phyloP scores from a whole-genome alignment of 2,888 invertebrate genomes.

The Agrilus cyanescens region DNA sequence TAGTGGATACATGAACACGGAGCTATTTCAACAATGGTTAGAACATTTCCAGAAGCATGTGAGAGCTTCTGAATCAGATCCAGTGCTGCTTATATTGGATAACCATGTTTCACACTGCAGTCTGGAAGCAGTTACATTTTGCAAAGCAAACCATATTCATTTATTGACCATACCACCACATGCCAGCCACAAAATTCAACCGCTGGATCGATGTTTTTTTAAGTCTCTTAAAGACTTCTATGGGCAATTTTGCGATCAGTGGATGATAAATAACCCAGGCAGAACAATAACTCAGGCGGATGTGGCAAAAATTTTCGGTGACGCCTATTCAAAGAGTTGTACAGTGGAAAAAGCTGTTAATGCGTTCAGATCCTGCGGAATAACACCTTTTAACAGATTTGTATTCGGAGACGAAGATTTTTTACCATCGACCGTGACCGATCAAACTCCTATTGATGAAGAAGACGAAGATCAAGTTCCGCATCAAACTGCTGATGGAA shows the following conservation, averaged over 20 bases:
- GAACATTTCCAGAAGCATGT: slow-evolving; percentile 7
- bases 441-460: not conserved
- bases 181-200: slow-evolving; percentile 4
- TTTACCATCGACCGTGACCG: slow-evolving; percentile 5
- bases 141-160: not conserved
- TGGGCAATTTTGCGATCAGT: slow-evolving; percentile 1
- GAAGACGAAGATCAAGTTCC: no score
- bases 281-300: not conserved
- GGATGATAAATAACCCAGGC: slow-evolving; percentile 4
- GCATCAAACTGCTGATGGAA: no score
- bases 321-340: slow-evolving; percentile 1
- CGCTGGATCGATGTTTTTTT: slow-evolving; percentile 5
- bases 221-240: slow-evolving; percentile 4
- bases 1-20: slow-evolving; percentile 9
- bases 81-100: slow-evolving; percentile 8
- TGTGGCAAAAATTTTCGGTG: slow-evolving; percentile 1
- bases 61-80: slow-evolving; percentile 2
- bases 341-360: slow-evolving; percentile 5
- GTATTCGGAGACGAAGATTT: slow-evolving; percentile 5
- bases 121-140: slow-evolving; percentile 5
- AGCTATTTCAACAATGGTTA: slow-evolving; percentile 9
- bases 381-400: slow-evolving; percentile 2
- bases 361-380: slow-evolving; percentile 3
- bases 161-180: slow-evolving; percentile 1
- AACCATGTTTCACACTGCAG: slow-evolving; percentile 6